A percentile compares a stretch with the other conserved stretches of the same genome.
Conservation (phyloP, 2,113 vertebrate species). For the Saccopteryx bilineata region DNA sequence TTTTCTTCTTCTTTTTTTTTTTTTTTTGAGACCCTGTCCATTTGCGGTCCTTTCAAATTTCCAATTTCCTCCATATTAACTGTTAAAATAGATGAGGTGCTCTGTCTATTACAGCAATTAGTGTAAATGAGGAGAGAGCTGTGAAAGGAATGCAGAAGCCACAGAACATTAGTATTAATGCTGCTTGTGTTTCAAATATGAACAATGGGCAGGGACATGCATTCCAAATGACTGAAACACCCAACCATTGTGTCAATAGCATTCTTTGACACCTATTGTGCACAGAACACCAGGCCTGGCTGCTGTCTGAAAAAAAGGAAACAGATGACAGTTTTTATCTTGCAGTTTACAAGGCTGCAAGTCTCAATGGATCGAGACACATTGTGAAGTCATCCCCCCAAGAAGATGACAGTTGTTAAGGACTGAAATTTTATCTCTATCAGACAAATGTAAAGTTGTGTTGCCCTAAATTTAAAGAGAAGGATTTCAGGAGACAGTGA, state of each 20-base stretch:
- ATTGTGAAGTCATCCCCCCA: not conserved
- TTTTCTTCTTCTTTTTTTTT: conserved; percentile 60
- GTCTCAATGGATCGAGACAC: conserved; percentile 49
- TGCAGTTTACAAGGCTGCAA: conserved; percentile 30
- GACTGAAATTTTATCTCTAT: conserved; percentile 30
- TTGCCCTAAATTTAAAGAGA: conserved; percentile 42
- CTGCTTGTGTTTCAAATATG: conserved; percentile 67
- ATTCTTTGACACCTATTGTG: conserved; percentile 70
- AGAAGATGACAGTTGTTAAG: not conserved
- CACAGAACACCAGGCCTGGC: conserved; percentile 22
- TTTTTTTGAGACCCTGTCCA: conserved; percentile 31
- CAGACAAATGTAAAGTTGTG: conserved; percentile 46
- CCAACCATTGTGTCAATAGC: conserved; percentile 49
- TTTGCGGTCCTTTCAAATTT: conserved; percentile 56
- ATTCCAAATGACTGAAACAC: conserved; percentile 63
- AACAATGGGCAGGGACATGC: conserved; percentile 63
- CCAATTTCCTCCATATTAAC: conserved; percentile 77
- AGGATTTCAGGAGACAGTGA: not conserved
- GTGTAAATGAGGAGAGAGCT: conserved; percentile 60
- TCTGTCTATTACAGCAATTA: conserved; percentile 70
- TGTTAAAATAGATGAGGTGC: conserved; percentile 66
- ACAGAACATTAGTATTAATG: conserved; percentile 56
- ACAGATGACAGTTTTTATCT: conserved; percentile 63
- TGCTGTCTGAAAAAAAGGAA: conserved; percentile 66
- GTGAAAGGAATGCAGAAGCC: conserved; percentile 69